phyloP scores from a whole-genome alignment of 2,888 invertebrate species.

The Hydrotaea cyrtoneurina region DNA sequence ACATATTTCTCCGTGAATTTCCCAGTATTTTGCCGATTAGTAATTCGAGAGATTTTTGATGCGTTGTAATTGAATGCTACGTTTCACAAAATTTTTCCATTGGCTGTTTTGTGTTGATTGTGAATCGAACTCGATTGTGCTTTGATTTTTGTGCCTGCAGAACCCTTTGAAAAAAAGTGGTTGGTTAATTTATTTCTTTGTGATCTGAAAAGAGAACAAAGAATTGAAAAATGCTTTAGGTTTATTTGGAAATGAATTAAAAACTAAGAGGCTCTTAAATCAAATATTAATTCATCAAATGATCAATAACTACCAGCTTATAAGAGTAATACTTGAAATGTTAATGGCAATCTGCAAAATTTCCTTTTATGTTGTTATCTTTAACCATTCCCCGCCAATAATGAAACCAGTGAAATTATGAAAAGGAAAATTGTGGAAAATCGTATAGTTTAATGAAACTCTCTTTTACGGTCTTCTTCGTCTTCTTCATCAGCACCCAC shows the following conservation, averaged over 20 bases:
- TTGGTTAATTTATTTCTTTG: too few species aligned
- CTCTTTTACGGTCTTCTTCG: background rate
- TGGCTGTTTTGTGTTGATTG: background rate
- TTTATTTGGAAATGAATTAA: too few species aligned
- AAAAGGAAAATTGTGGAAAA: slow-evolving; percentile 1
- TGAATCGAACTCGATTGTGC: background rate
- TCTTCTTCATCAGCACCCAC: background rate
- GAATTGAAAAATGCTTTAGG: background rate
- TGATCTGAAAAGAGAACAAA: background rate
- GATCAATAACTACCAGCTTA: too few species aligned
- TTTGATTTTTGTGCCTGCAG: background rate
- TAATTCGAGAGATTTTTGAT: too few species aligned
- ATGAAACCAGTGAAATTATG: background rate
- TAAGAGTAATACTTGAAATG: too few species aligned
- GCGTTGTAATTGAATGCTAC: background rate
- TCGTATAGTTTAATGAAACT: background rate
- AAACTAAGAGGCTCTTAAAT: too few species aligned
- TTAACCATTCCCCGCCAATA: background rate
- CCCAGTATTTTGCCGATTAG: too few species aligned
- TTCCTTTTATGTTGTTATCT: background rate
- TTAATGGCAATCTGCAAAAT: too few species aligned
- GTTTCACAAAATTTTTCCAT: background rate
- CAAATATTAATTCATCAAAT: too few species aligned
- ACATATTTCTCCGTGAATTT: background rate
- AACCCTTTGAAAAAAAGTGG: too few species aligned